Percentiles rank a stretch among this genome's conserved stretches.
phyloP scores from a whole-genome alignment of 2,797 vertebrate genomes.

The Sebastes trivittatus region DNA sequence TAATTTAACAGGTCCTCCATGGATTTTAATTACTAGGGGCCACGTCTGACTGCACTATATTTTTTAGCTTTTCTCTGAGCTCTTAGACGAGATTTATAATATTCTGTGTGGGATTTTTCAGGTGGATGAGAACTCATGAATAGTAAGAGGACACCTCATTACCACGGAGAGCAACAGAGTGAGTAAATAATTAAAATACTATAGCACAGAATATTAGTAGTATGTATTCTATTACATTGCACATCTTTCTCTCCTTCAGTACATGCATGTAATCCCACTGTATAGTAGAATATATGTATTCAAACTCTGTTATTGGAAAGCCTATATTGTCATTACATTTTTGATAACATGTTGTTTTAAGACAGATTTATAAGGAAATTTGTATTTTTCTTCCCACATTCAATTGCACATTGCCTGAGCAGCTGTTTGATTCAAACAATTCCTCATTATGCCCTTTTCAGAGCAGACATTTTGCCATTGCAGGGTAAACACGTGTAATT shows the following conservation, averaged over 20 bases:
- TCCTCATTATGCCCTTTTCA: neutral
- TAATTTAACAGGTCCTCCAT: constrained; percentile 9
- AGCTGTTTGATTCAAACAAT: neutral
- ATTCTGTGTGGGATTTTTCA: neutral
- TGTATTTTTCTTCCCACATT: neutral
- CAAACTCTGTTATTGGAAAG: no score
- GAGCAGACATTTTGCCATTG: neutral
- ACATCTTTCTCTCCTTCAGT: neutral
- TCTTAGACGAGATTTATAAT: neutral
- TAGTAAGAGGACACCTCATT: neutral
- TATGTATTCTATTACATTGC: neutral
- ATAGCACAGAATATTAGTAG: neutral
- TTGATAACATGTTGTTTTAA: neutral
- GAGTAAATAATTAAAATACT: neutral
- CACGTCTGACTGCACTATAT: neutral
- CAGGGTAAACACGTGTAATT: neutral
- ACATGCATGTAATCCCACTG: neutral
- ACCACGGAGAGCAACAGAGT: neutral
- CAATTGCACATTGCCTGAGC: neutral
- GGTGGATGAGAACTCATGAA: neutral
- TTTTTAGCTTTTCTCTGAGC: neutral
- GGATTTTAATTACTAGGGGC: neutral
- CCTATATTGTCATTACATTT: neutral
- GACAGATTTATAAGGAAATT: neutral
- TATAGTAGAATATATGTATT: neutral